Evolutionary conservation across 1,140 invertebrate species (phyloP), one percentile per base, ranked within the genome.

Genomic region (Calliphora vicina): DNA sequence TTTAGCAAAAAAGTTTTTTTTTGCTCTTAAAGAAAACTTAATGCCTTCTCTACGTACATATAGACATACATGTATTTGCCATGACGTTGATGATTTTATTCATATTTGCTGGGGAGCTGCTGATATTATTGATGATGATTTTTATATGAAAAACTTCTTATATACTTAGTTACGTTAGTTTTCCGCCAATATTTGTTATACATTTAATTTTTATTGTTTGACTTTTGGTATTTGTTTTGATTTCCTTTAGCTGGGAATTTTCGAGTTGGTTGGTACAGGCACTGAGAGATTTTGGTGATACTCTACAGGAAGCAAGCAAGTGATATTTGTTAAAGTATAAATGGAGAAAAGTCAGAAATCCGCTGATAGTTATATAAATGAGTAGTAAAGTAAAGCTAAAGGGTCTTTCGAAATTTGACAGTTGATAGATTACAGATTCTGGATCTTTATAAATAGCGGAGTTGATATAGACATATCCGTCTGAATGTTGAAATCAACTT

Each of bases 191-290:
- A 67, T 67, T 67, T 67, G 61, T 67, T 67, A 20, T 23, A 67
- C 20, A 67, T 67, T 67, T 67, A 67, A 67, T 67, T 67, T 67
- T 67, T 67, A 67, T 67, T 67, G 61, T 67, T 67, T 67, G 61
- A 67, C 61, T 67, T 67, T 67, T 67, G 61, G 61, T 67, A 67
- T 67, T 67, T 67, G 61, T 67, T 25, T 67, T 67, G 3, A 67
- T 67, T 67, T 67, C 8, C 61, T 67, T 67, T n/a, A 23, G 0
- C 15, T 17, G 50, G 5, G 50, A 57, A 57, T 57, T 57, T 57
- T n/a, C n/a, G n/a, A n/a, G n/a, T n/a, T 17, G 5, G 13, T 6
- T n/a, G 17, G 15, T 57, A 57, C 15, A 57, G 1, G n/a, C 6
- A 6, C 50, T 57, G 5, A n/a, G 5, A 35, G 6, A 10, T 5